phyloP scores from a whole-genome alignment of 2,113 vertebrate species.

The Macquaria ambigua region DNA sequence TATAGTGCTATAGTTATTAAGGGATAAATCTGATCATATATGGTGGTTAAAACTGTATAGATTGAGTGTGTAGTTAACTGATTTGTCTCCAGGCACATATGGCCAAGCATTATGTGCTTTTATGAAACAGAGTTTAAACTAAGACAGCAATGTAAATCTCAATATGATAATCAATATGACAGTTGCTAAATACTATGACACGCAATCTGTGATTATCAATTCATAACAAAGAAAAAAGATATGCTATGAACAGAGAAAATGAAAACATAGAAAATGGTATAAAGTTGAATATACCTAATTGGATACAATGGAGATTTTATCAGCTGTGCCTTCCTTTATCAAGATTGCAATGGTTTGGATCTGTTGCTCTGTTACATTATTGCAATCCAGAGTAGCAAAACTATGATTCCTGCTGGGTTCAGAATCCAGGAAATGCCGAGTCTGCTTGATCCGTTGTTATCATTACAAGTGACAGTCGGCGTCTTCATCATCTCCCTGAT shows the following conservation, averaged over 20 bases:
- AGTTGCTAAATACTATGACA: background rate
- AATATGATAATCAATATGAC: background rate
- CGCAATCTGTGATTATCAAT: background rate
- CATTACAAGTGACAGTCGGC: conserved; percentile 38
- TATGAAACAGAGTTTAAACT: background rate
- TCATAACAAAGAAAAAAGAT: background rate
- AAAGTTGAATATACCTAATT: background rate
- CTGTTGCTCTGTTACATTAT: conserved; percentile 14
- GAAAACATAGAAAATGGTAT: background rate
- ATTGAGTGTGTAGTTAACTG: background rate
- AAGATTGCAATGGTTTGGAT: background rate
- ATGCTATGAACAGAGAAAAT: background rate
- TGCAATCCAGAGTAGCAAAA: conserved; percentile 43
- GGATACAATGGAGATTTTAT: background rate
- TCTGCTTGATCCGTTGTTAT: background rate
- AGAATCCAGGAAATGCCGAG: conserved; percentile 24
- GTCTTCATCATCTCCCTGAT: conserved; percentile 60
- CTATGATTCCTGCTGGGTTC: conserved; percentile 12
- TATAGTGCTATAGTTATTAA: background rate
- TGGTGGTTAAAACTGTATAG: background rate
- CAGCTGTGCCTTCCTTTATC: background rate
- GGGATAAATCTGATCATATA: background rate
- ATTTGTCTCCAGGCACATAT: background rate
- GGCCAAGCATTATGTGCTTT: background rate
- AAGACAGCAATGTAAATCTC: background rate